Conservation (phyloP, 2,113 vertebrate genomes). For the Ceuthmochares aereus region DNA sequence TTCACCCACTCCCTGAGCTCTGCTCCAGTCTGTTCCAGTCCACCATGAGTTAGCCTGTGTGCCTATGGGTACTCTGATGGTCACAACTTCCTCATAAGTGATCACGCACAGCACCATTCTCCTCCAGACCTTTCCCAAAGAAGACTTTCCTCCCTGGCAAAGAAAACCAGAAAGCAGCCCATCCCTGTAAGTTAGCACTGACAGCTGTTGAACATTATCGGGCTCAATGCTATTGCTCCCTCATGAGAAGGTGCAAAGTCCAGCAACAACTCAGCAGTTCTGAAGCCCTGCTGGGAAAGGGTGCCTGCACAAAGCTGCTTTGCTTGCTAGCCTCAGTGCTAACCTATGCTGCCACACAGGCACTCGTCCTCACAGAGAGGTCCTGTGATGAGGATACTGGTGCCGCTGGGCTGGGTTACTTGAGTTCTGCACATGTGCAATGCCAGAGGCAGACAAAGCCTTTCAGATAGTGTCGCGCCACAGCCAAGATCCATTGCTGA, state of each 20-base stretch:
- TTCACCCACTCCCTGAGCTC: background rate
- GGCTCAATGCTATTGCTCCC: background rate
- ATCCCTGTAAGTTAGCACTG: background rate
- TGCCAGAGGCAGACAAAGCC: background rate
- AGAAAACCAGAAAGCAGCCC: background rate
- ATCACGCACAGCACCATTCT: background rate
- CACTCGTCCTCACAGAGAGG: background rate
- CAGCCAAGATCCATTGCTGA: background rate
- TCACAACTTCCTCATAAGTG: background rate
- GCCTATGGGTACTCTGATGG: background rate
- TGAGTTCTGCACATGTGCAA: background rate
- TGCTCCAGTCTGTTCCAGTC: background rate
- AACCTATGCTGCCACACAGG: accelerated
- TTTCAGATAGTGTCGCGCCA: background rate
- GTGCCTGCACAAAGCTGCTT: background rate
- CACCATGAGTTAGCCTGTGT: background rate
- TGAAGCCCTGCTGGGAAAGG: background rate
- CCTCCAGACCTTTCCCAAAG: background rate
- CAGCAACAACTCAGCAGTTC: background rate
- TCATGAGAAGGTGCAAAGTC: background rate
- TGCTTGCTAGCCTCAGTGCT: background rate
- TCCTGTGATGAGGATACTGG: background rate
- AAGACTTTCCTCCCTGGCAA: background rate
- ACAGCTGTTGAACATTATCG: background rate
- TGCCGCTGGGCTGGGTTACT: background rate